Evolutionary conservation across 2,113 vertebrate species (phyloP).

Genomic region (Tringa solitaria): DNA sequence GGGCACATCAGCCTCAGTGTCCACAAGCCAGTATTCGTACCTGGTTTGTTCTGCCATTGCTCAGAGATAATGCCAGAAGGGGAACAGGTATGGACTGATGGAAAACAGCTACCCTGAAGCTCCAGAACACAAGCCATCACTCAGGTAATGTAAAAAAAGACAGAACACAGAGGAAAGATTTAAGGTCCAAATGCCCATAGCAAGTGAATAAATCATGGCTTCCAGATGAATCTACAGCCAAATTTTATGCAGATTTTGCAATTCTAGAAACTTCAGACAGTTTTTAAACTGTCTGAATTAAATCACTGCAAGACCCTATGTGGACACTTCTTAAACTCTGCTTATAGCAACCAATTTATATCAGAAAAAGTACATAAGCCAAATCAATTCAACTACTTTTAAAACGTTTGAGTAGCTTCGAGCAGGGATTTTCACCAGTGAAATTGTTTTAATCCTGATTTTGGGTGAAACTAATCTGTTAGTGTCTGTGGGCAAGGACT

Average conservation of each 20-base stretch:
- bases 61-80: background rate
- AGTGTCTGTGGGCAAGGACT: background rate
- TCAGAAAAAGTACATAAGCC: background rate
- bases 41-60: background rate
- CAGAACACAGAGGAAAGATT: background rate
- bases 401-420: background rate
- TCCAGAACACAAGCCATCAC: background rate
- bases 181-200: background rate
- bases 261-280: background rate
- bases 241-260: background rate
- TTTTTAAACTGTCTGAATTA: background rate
- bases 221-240: background rate
- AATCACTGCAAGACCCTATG: background rate
- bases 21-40: background rate
- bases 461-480: background rate
- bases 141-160: background rate
- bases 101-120: background rate
- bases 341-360: background rate
- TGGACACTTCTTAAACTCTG: background rate
- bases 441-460: background rate
- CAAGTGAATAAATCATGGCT: background rate
- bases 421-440: background rate
- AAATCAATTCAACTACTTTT: background rate
- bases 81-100: background rate
- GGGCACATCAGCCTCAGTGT: fast-evolving